Conservation (phyloP, 2,113 vertebrate genomes). For the Etia nguti region DNA sequence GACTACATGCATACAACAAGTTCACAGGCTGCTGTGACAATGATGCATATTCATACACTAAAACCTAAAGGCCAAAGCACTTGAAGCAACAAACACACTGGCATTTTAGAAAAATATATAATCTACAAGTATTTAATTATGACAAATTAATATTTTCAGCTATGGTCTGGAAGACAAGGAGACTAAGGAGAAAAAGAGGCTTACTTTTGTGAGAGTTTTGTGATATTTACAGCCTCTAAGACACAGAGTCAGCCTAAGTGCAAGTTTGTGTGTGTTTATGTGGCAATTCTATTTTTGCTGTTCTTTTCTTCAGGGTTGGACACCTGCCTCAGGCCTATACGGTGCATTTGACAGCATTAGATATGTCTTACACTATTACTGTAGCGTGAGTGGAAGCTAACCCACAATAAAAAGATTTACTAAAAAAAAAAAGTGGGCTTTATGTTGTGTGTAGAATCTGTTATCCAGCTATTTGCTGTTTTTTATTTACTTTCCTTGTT, state of each 20-base stretch:
- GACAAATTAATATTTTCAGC: neutral
- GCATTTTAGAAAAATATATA: neutral
- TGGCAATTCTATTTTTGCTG: constrained; percentile 27
- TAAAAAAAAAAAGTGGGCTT: neutral
- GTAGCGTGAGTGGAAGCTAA: neutral
- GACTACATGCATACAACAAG: neutral
- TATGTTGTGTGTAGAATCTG: neutral
- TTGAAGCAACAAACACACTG: neutral
- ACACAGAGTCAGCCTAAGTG: neutral
- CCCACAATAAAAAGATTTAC: neutral
- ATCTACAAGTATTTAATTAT: neutral
- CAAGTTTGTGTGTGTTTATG: constrained; percentile 5
- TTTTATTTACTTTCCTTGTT: constrained; percentile 18
- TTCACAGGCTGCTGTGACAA: neutral
- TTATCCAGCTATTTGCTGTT: neutral
- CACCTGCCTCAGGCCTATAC: constrained; percentile 6
- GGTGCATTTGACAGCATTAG: neutral
- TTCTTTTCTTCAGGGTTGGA: constrained; percentile 13
- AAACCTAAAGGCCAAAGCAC: neutral
- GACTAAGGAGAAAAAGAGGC: neutral
- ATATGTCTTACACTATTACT: neutral
- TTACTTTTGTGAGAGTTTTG: neutral
- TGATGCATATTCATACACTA: neutral
- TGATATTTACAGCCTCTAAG: neutral
- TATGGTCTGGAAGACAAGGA: neutral